Base-by-base conservation (phyloP, 1,140 invertebrate genomes). In the Sycobia sp. region DNA sequence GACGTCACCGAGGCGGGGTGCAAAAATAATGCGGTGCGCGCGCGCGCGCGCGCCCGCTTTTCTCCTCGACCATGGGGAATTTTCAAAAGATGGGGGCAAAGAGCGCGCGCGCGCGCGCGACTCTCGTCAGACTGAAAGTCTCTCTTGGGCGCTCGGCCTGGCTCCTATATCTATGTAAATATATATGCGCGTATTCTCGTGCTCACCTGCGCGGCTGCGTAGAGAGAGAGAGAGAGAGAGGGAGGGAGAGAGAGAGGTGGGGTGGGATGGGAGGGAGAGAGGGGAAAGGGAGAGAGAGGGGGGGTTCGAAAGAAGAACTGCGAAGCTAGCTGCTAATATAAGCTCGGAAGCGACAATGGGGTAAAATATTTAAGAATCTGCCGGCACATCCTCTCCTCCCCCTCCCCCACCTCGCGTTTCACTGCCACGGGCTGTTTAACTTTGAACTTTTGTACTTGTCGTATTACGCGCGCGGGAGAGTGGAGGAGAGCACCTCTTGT, bases 381-480 rank as follows among this genome's bases (percentile, higher is more conserved):
- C 39, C 22, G 10, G 22, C 22, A 9, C 23, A 11, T 18, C 36
- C 39, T 25, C 46, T 39, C 8, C 36, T 61, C n/a, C n/a, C n/a
- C n/a, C n/a, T n/a, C n/a, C n/a, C n/a, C n/a, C n/a, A n/a, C n/a
- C n/a, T 43, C n/a, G 16, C 18, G 13, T 36, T 38, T 50, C 55
- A 20, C 55, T 46, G 62, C 62, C 62, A 27, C 41, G 47, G 62
- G 62, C 56, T 65, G 41, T 65, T 65, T 65, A 59, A 65, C 62
- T 65, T 65, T 29, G 34, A 49, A 65, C 50, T 54, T 54, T 59
- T 59, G 41, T 59, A 46, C 39, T 47, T 8, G 13, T 4, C 20
- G 39, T 18, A 14, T 23, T 18, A 20, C 9, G 23, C 8, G 47
- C 34, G 36, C 25, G 14, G 49, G 41, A 11, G 29, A 23, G 32